Evolutionary conservation across 2,797 vertebrate species (phyloP).

Genomic region (Lycodopsis pacificus): DNA sequence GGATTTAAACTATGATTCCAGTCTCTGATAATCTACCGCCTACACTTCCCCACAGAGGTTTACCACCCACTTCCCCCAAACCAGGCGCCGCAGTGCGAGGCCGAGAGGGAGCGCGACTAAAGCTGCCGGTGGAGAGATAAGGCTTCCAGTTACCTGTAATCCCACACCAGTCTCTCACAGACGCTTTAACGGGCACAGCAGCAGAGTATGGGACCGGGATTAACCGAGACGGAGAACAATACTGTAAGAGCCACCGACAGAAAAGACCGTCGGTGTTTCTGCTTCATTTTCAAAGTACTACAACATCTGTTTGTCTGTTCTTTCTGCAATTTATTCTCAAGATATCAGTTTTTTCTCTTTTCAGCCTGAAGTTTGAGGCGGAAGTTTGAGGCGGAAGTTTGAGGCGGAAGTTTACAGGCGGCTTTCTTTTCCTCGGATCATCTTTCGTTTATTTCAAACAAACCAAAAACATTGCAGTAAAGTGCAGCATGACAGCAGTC

Average conservation of each 20-base stretch:
- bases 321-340: background rate
- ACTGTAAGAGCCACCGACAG: background rate
- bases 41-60: conserved; percentile 49
- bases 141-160: conserved; percentile 70
- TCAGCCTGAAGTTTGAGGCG: conserved; percentile 1
- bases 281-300: background rate
- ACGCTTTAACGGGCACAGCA: conserved; percentile 6
- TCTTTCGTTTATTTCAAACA: conserved; percentile 5
- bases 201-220: background rate
- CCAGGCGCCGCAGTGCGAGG: conserved; percentile 31
- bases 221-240: conserved; percentile 1
- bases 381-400: conserved; percentile 14
- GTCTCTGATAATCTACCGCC: conserved; percentile 47
- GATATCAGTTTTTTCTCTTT: background rate
- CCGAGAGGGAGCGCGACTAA: conserved; percentile 58
- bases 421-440: background rate
- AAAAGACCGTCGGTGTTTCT: background rate
- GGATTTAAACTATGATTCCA: conserved; percentile 44
- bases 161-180: conserved; percentile 60
- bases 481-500: background rate
- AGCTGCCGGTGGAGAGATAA: conserved; percentile 67
- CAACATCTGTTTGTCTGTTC: background rate
- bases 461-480: background rate
- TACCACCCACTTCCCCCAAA: conserved; percentile 55
- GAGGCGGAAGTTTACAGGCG: conserved; percentile 2